Percentiles rank a stretch among this genome's conserved stretches.
These are phyloP conservation scores for Heliconius melpomene DNA, from an alignment of 1,140 invertebrate genomes.

Conservation along the genomic window DNA sequence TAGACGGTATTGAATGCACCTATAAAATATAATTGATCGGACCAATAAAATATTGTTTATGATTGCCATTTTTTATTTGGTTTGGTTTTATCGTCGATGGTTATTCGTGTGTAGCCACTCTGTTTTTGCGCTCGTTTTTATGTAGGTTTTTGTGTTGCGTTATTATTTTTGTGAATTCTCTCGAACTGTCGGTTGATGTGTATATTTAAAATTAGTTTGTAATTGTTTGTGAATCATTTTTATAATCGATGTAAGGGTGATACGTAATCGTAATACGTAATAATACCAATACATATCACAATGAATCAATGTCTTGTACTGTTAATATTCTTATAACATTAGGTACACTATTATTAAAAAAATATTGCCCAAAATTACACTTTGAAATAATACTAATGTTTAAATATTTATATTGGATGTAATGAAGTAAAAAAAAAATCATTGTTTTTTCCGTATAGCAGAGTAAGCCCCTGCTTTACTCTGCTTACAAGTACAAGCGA, in stretches of 20 bases:
- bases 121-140: conserved; percentile 37
- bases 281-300: not conserved
- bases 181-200: not conserved
- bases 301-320: not conserved
- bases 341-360: too few relatives aligned
- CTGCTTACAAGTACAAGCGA: too few relatives aligned
- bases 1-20: conserved; percentile 73
- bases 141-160: conserved; percentile 15
- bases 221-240: conserved; percentile 5
- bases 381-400: too few relatives aligned
- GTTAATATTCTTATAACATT: too few relatives aligned
- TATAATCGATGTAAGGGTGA: not conserved
- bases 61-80: conserved; percentile 59
- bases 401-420: too few relatives aligned
- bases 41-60: conserved; percentile 74
- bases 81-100: conserved; percentile 52
- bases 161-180: conserved; percentile 20
- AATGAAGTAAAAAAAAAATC: too few relatives aligned
- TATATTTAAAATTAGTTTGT: not conserved
- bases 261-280: not conserved
- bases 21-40: conserved; percentile 77
- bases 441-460: too few relatives aligned
- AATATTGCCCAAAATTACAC: too few relatives aligned
- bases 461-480: too few relatives aligned
- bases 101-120: conserved; percentile 49